Evolutionary conservation across 1,140 invertebrate species (phyloP).

Genomic region (Sinella curviseta): DNA sequence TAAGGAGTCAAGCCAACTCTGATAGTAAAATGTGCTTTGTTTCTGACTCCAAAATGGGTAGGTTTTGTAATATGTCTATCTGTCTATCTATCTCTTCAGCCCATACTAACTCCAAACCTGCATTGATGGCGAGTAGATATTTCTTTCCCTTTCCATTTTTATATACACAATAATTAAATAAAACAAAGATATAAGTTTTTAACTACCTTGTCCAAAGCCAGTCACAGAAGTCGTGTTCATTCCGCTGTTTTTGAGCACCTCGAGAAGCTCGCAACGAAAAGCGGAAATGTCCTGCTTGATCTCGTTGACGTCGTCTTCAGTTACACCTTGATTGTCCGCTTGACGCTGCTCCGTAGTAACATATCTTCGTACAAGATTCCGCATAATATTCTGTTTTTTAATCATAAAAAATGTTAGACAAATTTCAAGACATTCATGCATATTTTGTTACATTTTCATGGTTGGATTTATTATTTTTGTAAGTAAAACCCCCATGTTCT

Average conservation of each 20-base stretch:
- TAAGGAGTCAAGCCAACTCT: too few relatives aligned
- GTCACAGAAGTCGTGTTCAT: slow-evolving; percentile 85
- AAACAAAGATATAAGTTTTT: too few relatives aligned
- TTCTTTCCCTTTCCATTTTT: too few relatives aligned
- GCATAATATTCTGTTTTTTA: slow-evolving; percentile 88
- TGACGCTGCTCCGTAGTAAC: slow-evolving; percentile 93
- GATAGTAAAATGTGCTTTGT: too few relatives aligned
- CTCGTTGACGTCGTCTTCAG: slow-evolving; percentile 97
- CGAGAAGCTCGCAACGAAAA: slow-evolving; percentile 90
- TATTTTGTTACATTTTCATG: background rate
- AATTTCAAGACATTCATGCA: background rate
- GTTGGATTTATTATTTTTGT: background rate
- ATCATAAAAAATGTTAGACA: slow-evolving; percentile 44
- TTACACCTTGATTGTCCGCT: slow-evolving; percentile 92
- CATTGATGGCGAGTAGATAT: too few relatives aligned
- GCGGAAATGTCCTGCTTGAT: slow-evolving; percentile 97
- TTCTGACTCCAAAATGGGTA: too few relatives aligned
- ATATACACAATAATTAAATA: too few relatives aligned
- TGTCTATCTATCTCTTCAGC: too few relatives aligned
- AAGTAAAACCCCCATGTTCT: too few relatives aligned
- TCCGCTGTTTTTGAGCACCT: slow-evolving; percentile 89
- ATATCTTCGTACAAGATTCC: slow-evolving; percentile 90
- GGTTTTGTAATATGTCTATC: too few relatives aligned
- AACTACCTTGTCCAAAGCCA: slow-evolving; percentile 68
- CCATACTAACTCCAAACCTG: too few relatives aligned